These are phyloP conservation scores for Scolopax mira DNA, from an alignment of 2,113 vertebrate genomes.

Conservation along the genomic window DNA sequence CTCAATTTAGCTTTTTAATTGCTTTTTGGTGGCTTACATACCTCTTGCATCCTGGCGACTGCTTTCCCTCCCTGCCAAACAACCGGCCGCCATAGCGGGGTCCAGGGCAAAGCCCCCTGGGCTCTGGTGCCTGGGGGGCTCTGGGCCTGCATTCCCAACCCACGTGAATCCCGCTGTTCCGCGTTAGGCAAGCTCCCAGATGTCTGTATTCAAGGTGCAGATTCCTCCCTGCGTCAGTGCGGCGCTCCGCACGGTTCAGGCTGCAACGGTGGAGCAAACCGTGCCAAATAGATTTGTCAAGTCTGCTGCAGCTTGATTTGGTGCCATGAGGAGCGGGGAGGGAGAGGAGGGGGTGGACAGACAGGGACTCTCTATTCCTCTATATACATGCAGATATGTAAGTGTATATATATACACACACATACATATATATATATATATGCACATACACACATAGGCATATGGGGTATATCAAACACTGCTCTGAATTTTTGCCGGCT, in stretches of 20 bases:
- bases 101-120: background rate
- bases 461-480: background rate
- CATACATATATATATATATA: background rate
- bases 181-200: background rate
- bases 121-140: background rate
- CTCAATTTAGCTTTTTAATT: background rate
- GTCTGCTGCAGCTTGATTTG: slow-evolving; percentile 76
- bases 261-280: slow-evolving; percentile 49
- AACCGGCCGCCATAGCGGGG: background rate
- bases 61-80: background rate
- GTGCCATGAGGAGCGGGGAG: slow-evolving; percentile 63
- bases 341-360: slow-evolving; percentile 5
- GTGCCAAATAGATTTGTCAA: slow-evolving; percentile 79
- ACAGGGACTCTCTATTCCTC: slow-evolving; percentile 7
- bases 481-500: slow-evolving; percentile 37
- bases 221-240: background rate
- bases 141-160: background rate
- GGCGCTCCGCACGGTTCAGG: background rate
- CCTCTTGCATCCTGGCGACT: background rate
- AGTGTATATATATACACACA: background rate
- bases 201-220: slow-evolving; percentile 36
- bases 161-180: background rate
- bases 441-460: background rate
- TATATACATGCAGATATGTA: background rate
- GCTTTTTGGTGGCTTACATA: background rate